Percentiles rank a stretch among this genome's conserved stretches.
Evolutionary conservation across 2,113 vertebrate species (phyloP).

Genomic region (Saccopteryx bilineata): DNA sequence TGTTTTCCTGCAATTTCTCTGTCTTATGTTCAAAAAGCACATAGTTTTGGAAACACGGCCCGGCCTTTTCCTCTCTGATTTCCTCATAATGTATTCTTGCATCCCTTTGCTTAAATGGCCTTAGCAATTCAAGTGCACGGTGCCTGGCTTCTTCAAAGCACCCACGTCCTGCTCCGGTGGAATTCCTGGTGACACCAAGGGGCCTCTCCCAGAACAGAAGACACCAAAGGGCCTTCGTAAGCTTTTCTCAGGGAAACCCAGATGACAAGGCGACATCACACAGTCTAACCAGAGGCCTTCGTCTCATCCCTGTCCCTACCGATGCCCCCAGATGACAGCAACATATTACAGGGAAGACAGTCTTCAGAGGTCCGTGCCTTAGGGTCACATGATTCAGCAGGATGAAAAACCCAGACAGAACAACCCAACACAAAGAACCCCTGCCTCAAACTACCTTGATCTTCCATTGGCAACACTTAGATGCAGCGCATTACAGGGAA

Average conservation of each 20-base stretch:
- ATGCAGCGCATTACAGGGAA: background rate
- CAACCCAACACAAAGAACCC: background rate
- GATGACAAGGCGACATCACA: background rate
- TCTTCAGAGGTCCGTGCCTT: background rate
- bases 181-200: slow-evolving; percentile 19
- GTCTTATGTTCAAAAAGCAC: slow-evolving; percentile 64
- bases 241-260: background rate
- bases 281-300: rapidly evolving
- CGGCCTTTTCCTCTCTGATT: background rate
- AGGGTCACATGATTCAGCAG: background rate
- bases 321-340: background rate
- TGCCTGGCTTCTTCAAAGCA: slow-evolving; percentile 48
- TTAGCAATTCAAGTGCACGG: background rate
- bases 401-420: slow-evolving; percentile 31
- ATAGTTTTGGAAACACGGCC: slow-evolving; percentile 62
- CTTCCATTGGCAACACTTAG: background rate
- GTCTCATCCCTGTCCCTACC: background rate
- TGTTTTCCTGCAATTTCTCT: background rate
- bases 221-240: background rate
- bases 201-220: background rate
- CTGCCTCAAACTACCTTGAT: background rate
- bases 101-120: slow-evolving; percentile 32
- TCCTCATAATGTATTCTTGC: background rate
- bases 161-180: background rate
- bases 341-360: background rate